These are phyloP conservation scores for Quiscalus mexicanus DNA, from an alignment of 2,113 vertebrate genomes.

Conservation along the genomic window DNA sequence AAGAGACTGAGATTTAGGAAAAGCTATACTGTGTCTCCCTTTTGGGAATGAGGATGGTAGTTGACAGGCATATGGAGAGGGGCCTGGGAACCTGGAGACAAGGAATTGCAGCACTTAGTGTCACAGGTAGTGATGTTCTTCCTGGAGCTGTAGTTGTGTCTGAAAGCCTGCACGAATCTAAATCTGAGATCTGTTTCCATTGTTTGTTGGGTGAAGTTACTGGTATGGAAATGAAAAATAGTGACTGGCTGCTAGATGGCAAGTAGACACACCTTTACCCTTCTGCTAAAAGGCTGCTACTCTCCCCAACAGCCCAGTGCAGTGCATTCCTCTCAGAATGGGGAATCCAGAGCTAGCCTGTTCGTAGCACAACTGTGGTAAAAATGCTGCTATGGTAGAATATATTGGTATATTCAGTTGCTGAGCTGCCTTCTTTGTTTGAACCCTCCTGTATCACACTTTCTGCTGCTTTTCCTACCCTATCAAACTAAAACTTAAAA, in stretches of 20 bases:
- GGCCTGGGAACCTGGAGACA: not conserved
- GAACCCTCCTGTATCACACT: not conserved
- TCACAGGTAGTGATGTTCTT: not conserved
- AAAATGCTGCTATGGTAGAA: not conserved
- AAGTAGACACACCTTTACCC: not conserved
- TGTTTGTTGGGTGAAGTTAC: not conserved
- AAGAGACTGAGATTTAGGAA: not conserved
- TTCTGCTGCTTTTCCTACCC: not conserved
- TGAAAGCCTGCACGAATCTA: not conserved
- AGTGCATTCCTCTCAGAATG: fast-evolving
- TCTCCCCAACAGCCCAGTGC: not conserved
- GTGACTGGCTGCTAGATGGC: not conserved
- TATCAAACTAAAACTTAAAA: not conserved
- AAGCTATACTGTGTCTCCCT: not conserved
- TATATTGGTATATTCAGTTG: not conserved
- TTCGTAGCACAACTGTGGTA: not conserved
- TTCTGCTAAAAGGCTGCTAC: not conserved
- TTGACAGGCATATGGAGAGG: not conserved
- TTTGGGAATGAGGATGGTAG: not conserved
- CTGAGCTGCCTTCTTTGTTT: not conserved
- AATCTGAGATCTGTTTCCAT: not conserved
- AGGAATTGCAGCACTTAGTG: not conserved
- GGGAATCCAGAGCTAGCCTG: not conserved
- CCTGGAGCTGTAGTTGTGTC: not conserved
- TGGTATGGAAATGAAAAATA: not conserved